phyloP scores from a whole-genome alignment of 2,797 vertebrate species.

The Hemibagrus guttatus region DNA sequence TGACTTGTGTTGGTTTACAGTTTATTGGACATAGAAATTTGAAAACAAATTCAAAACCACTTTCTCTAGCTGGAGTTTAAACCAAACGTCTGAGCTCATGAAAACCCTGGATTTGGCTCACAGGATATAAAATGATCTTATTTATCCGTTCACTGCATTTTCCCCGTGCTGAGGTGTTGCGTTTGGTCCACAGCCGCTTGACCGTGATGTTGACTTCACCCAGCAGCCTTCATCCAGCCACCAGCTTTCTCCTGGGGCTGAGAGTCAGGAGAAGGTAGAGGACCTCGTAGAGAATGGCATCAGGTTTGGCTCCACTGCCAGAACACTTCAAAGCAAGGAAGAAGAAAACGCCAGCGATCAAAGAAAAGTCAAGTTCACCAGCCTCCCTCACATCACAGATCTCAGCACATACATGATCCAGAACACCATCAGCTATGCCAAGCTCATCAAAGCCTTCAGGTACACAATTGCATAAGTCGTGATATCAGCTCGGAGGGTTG shows the following conservation, averaged over 20 bases:
- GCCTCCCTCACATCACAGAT: conserved; percentile 71
- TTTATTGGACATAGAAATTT: not conserved
- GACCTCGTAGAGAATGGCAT: not conserved
- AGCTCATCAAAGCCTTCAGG: conserved; percentile 69
- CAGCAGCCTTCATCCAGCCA: not conserved
- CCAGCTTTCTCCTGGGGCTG: not conserved
- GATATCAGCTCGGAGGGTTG: not conserved
- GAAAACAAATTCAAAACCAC: not conserved
- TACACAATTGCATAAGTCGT: conserved; percentile 25
- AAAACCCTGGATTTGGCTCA: not conserved
- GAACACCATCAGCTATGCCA: conserved; percentile 72
- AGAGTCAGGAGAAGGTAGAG: not conserved
- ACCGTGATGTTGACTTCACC: conserved; percentile 58
- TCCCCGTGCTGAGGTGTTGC: not conserved
- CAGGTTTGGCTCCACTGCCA: conserved; percentile 16
- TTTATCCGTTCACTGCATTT: not conserved
- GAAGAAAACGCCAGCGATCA: not conserved
- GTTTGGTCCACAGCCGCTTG: conserved; percentile 64
- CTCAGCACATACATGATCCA: conserved; percentile 76
- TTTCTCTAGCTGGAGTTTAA: not conserved
- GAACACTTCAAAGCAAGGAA: not conserved
- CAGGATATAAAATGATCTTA: not conserved
- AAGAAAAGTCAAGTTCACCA: conserved; percentile 59
- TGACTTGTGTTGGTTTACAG: not conserved
- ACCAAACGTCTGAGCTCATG: not conserved